A percentile compares a stretch with the other conserved stretches of the same genome.
These are phyloP conservation scores for Eolophus roseicapilla DNA, from an alignment of 2,113 vertebrate genomes.

Conservation along the genomic window DNA sequence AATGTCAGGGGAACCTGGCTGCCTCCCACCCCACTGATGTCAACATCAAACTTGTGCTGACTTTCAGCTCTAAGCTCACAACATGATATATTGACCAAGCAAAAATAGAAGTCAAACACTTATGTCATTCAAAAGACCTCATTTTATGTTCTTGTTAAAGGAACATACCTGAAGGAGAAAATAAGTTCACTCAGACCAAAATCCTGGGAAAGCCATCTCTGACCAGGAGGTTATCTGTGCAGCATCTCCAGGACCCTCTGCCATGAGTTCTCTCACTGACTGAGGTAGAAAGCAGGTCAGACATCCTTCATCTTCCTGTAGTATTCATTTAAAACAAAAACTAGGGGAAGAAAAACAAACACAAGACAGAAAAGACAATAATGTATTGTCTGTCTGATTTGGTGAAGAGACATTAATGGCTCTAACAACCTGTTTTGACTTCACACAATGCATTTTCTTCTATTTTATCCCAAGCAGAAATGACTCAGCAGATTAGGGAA, in stretches of 20 bases:
- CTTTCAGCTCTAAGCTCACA: background rate
- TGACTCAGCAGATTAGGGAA: background rate
- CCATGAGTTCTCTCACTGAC: background rate
- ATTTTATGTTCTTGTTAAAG: background rate
- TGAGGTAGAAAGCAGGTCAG: background rate
- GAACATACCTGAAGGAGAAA: background rate
- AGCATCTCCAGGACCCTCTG: rapidly evolving
- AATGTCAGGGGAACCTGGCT: background rate
- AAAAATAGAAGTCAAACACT: background rate
- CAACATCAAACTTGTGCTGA: background rate
- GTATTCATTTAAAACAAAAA: background rate
- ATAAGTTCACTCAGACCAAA: background rate
- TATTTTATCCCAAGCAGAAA: background rate
- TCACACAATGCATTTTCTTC: background rate
- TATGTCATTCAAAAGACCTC: background rate
- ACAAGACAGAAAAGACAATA: background rate
- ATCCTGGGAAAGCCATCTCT: background rate
- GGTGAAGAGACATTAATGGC: background rate
- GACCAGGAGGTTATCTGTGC: background rate
- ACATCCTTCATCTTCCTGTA: background rate
- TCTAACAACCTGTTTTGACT: background rate
- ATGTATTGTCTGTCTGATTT: background rate
- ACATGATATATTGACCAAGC: rapidly evolving
- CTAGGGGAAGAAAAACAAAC: background rate
- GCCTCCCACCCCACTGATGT: background rate